Conservation (phyloP, 2,888 invertebrate species). For the Synergus itoensis region DNA sequence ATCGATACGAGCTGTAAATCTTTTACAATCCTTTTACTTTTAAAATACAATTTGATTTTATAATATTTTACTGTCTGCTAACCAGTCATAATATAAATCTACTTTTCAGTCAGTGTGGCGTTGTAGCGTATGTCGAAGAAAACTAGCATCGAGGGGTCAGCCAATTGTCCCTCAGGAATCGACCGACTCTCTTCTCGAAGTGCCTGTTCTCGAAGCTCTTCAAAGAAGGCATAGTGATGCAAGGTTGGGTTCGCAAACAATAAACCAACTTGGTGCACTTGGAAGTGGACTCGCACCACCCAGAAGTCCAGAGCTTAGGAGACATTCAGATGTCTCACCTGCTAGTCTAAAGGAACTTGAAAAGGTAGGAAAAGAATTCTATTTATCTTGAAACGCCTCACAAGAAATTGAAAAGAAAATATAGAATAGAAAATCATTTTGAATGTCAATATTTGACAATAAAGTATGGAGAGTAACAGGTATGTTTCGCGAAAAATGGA, state of each 20-base stretch:
- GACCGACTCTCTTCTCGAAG: slow-evolving; percentile 90
- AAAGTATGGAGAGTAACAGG: neutral
- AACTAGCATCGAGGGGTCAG: slow-evolving; percentile 87
- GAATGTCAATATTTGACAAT: too few relatives aligned
- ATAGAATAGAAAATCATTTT: neutral
- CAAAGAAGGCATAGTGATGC: slow-evolving; percentile 91
- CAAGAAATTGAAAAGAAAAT: neutral
- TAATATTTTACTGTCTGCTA: neutral
- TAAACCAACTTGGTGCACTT: slow-evolving; percentile 75
- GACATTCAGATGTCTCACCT: slow-evolving; percentile 93
- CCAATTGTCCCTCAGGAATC: slow-evolving; percentile 87
- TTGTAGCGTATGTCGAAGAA: slow-evolving; percentile 93
- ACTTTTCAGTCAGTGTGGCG: slow-evolving; percentile 86
- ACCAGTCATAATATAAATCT: slow-evolving; percentile 16
- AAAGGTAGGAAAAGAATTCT: slow-evolving; percentile 82
- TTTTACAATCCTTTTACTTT: too few relatives aligned
- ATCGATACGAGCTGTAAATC: too few relatives aligned
- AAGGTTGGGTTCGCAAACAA: slow-evolving; percentile 81
- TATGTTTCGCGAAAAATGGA: neutral
- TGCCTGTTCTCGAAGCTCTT: slow-evolving; percentile 88
- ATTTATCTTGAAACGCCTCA: neutral
- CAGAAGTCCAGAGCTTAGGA: slow-evolving; percentile 88
- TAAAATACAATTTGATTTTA: too few relatives aligned
- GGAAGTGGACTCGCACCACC: slow-evolving; percentile 88
- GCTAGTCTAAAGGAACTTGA: slow-evolving; percentile 93